A percentile compares a stretch with the other conserved stretches of the same genome.
These are phyloP conservation scores for Eretmocerus hayati DNA, from an alignment of 2,888 invertebrate species.

Conservation along the genomic window DNA sequence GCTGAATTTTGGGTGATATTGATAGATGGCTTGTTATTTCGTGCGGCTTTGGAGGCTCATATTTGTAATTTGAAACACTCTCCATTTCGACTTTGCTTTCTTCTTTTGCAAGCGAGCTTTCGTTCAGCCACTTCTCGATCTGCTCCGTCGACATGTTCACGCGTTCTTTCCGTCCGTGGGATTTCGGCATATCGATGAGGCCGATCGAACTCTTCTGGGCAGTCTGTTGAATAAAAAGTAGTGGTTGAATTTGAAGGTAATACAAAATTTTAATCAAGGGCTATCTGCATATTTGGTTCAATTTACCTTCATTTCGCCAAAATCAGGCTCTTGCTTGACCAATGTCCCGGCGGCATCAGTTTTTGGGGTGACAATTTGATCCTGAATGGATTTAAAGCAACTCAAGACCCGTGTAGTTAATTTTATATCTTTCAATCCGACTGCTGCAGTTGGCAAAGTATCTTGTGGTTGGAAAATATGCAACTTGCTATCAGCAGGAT, in stretches of 20 bases:
- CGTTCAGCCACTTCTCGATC: constrained; percentile 61
- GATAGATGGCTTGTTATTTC: constrained; percentile 33
- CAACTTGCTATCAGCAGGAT: constrained; percentile 14
- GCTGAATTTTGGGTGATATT: constrained; percentile 43
- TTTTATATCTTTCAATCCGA: constrained; percentile 8
- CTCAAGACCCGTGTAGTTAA: background rate
- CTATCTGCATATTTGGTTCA: no score
- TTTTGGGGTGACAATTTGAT: background rate
- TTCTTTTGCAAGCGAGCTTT: constrained; percentile 51
- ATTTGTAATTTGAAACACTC: constrained; percentile 33
- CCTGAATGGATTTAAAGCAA: constrained; percentile 4
- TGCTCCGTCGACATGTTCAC: constrained; percentile 65
- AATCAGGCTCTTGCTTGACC: constrained; percentile 17
- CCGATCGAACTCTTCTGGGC: constrained; percentile 18
- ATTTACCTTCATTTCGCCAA: constrained; percentile 15
- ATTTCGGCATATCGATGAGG: constrained; percentile 34
- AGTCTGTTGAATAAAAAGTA: background rate
- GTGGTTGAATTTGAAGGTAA: background rate
- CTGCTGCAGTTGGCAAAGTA: background rate
- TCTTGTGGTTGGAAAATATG: constrained; percentile 9
- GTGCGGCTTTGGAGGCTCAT: constrained; percentile 6
- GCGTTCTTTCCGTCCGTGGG: constrained; percentile 51
- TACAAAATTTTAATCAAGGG: background rate
- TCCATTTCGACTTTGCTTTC: constrained; percentile 41
- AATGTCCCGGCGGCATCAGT: constrained; percentile 2